Conservation (phyloP, 2,113 vertebrate genomes). For the Pituophis catenifer region DNA sequence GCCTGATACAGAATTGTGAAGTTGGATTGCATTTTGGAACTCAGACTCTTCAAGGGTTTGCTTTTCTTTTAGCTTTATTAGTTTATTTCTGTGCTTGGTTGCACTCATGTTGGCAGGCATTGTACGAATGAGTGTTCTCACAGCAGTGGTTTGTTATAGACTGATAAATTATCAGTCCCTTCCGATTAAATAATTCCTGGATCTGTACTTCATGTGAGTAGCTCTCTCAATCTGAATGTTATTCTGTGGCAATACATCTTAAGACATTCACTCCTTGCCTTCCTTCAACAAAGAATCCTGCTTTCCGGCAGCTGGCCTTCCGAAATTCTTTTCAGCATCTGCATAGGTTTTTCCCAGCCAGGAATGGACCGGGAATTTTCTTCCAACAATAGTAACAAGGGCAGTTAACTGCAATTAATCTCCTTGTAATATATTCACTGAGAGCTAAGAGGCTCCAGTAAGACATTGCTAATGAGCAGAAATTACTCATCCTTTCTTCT, state of each 20-base stretch:
- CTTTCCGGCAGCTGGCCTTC: too few relatives aligned
- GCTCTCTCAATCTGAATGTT: not conserved
- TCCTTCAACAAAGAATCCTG: too few relatives aligned
- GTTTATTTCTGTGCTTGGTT: not conserved
- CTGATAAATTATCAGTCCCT: not conserved
- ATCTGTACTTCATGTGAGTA: not conserved
- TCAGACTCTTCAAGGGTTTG: not conserved
- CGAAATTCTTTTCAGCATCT: too few relatives aligned
- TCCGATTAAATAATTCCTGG: not conserved
- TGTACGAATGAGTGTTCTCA: not conserved
- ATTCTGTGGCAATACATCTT: not conserved
- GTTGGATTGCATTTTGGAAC: not conserved
- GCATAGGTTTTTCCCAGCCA: too few relatives aligned
- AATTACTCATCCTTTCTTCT: not conserved
- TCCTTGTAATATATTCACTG: not conserved
- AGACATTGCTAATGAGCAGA: not conserved
- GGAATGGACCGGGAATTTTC: too few relatives aligned
- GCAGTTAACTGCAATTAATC: not conserved
- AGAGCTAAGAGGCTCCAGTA: not conserved
- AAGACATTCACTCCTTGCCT: not conserved
- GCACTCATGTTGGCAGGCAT: not conserved
- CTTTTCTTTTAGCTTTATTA: not conserved
- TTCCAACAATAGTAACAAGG: not conserved
- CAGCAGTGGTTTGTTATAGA: not conserved
- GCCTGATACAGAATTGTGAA: not conserved